These are phyloP conservation scores for Oryzias curvinotus DNA, from an alignment of 2,113 vertebrate species.

Conservation along the genomic window DNA sequence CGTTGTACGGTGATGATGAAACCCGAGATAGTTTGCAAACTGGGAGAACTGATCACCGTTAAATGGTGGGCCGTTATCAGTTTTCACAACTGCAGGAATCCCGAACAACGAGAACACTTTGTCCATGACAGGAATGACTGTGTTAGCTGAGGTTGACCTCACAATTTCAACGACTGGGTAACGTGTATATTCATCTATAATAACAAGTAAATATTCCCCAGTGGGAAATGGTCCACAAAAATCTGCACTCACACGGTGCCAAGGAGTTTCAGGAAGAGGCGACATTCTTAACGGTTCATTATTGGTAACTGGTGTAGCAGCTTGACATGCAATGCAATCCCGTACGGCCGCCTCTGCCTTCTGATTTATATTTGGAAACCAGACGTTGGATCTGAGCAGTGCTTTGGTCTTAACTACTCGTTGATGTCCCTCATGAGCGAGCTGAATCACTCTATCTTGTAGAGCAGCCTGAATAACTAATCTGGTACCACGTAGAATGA, in stretches of 20 bases:
- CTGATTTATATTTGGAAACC: background rate
- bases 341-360: background rate
- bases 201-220: constrained; percentile 32
- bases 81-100: constrained; percentile 26
- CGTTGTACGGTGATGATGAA: constrained; percentile 7
- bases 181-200: constrained; percentile 23
- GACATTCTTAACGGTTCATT: constrained; percentile 14
- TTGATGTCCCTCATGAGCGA: constrained; percentile 26
- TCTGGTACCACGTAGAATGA: constrained; percentile 22
- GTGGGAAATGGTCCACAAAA: constrained; percentile 24
- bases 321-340: background rate
- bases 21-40: constrained; percentile 28
- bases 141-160: constrained; percentile 3
- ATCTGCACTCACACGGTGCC: constrained; percentile 26
- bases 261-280: constrained; percentile 4
- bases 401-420: background rate
- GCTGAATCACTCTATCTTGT: constrained; percentile 9
- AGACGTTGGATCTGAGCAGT: background rate
- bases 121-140: constrained; percentile 11
- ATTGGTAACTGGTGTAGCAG: constrained; percentile 4
- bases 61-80: constrained; percentile 32
- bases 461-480: constrained; percentile 7
- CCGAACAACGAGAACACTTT: constrained; percentile 27
- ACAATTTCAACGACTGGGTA: constrained; percentile 30
- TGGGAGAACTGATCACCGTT: constrained; percentile 22